A percentile compares a stretch with the other conserved stretches of the same genome.
phyloP scores from a whole-genome alignment of 2,888 invertebrate genomes.

The Sinopyrophorus schimmeli region DNA sequence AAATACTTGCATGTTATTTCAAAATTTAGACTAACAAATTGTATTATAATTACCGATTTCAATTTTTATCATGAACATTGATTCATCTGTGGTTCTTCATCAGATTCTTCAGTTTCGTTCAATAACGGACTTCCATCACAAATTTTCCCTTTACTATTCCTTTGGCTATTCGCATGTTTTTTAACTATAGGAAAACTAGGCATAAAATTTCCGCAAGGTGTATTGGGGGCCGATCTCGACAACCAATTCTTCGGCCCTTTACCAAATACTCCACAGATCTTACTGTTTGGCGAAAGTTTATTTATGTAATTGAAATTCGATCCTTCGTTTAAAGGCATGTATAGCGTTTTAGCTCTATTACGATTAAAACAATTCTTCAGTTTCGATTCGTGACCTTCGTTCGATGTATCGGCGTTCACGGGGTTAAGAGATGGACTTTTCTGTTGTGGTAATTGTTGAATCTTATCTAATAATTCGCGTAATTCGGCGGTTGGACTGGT shows the following conservation, averaged over 20 bases:
- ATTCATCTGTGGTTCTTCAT: conserved; percentile 45
- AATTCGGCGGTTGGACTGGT: conserved; percentile 82
- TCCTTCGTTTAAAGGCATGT: conserved; percentile 64
- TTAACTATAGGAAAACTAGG: conserved; percentile 63
- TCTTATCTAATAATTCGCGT: conserved; percentile 72
- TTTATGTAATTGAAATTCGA: conserved; percentile 33
- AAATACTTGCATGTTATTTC: no score
- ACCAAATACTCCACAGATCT: conserved; percentile 15
- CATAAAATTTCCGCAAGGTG: conserved; percentile 71
- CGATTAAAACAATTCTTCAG: conserved; percentile 56
- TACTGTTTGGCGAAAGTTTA: conserved; percentile 38
- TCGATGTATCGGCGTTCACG: conserved; percentile 56
- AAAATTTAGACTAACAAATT: no score
- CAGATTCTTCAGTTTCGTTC: conserved; percentile 60
- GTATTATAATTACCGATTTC: no score
- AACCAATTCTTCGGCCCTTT: conserved; percentile 59
- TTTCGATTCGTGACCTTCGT: conserved; percentile 36
- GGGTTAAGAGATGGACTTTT: conserved; percentile 50
- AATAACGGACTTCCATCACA: conserved; percentile 68
- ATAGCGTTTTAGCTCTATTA: conserved; percentile 68
- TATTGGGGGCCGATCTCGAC: conserved; percentile 79
- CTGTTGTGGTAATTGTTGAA: conserved; percentile 66
- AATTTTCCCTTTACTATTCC: conserved; percentile 56
- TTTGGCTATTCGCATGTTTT: conserved; percentile 57
- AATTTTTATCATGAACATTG: conserved; percentile 24